Conservation (phyloP, 2,888 invertebrate species). For the Ceraclea dissimilis region DNA sequence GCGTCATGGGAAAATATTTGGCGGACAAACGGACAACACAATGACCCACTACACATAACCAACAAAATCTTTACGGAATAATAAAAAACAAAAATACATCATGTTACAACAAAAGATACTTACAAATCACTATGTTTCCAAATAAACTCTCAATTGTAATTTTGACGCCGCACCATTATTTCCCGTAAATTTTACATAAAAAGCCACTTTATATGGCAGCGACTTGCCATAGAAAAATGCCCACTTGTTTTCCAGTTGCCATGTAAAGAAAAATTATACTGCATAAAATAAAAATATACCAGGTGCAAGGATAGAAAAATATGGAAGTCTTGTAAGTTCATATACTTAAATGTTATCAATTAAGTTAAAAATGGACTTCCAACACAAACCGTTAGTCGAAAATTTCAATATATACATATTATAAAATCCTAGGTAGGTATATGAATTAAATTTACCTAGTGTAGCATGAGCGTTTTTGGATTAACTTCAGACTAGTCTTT, state of each 20-base stretch:
- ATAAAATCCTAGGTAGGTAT: too few species aligned
- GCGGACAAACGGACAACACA: conserved; percentile 18
- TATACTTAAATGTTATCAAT: too few species aligned
- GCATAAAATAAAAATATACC: too few species aligned
- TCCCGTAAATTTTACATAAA: background rate
- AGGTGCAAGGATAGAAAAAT: too few species aligned
- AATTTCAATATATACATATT: too few species aligned
- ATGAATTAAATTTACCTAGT: too few species aligned
- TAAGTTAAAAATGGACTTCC: too few species aligned
- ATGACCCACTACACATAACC: conserved; percentile 17
- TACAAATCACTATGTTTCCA: background rate
- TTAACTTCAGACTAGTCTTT: too few species aligned
- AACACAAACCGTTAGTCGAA: too few species aligned
- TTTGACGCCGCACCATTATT: background rate
- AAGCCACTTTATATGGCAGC: background rate
- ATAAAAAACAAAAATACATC: background rate
- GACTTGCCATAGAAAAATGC: background rate
- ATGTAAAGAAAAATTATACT: too few species aligned
- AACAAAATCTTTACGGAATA: conserved; percentile 5
- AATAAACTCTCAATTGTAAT: background rate
- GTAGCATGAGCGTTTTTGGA: too few species aligned
- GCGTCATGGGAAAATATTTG: conserved; percentile 23
- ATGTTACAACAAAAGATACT: background rate
- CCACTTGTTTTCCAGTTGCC: background rate
- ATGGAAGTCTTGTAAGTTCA: too few species aligned